phyloP scores from a whole-genome alignment of 1,140 invertebrate species.

The Zaprionus gabonicus region DNA sequence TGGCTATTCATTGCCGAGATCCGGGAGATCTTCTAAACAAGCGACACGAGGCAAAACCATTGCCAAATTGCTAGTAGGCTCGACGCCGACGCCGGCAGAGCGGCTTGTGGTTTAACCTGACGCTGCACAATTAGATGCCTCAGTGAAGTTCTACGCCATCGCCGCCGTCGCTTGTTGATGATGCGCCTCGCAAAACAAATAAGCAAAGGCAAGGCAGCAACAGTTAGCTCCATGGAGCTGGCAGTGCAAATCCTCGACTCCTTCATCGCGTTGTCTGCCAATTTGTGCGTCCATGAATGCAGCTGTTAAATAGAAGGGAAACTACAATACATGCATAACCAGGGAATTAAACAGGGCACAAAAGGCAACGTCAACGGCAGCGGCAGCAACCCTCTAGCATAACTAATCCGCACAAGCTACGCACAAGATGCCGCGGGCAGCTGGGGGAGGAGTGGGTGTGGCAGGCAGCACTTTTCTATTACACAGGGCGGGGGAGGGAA shows the following conservation, averaged over 20 bases:
- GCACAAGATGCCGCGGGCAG: slow-evolving; percentile 28
- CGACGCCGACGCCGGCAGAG: slow-evolving; percentile 4
- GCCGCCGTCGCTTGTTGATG: slow-evolving; percentile 26
- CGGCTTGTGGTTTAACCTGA: slow-evolving; percentile 58
- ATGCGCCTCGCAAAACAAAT: slow-evolving; percentile 44
- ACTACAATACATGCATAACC: slow-evolving; percentile 77
- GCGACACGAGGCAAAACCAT: slow-evolving; percentile 65
- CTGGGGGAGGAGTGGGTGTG: background rate
- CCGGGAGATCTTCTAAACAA: slow-evolving; percentile 71
- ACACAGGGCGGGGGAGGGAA: slow-evolving; percentile 26
- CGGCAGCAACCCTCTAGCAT: slow-evolving; percentile 48
- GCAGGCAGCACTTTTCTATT: slow-evolving; percentile 55
- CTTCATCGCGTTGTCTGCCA: slow-evolving; percentile 58
- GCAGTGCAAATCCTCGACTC: slow-evolving; percentile 30
- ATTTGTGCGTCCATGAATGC: slow-evolving; percentile 76
- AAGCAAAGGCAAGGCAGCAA: slow-evolving; percentile 30
- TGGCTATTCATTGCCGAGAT: slow-evolving; percentile 74
- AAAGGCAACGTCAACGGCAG: slow-evolving; percentile 29
- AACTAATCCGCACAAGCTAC: slow-evolving; percentile 68
- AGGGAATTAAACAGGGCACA: slow-evolving; percentile 69
- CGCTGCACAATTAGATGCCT: slow-evolving; percentile 76
- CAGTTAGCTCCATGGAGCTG: slow-evolving; percentile 28
- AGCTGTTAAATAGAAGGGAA: slow-evolving; percentile 66
- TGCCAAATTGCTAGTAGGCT: slow-evolving; percentile 51
- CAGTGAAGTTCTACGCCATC: slow-evolving; percentile 20